phyloP scores from a whole-genome alignment of 2,113 vertebrate species.

The Hippocampus mohnikei region DNA sequence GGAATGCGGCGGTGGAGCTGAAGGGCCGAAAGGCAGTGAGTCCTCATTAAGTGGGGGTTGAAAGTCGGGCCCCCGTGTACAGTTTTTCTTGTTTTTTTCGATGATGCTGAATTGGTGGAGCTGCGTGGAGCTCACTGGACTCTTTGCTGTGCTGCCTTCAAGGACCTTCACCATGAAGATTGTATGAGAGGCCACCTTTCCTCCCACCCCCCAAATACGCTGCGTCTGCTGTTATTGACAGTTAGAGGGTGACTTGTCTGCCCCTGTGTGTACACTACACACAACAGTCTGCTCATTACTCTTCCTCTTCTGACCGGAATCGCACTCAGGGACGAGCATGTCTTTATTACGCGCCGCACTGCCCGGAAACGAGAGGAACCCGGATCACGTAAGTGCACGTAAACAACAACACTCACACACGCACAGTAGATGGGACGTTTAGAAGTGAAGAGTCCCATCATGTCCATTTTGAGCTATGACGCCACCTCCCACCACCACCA shows the following conservation, averaged over 20 bases:
- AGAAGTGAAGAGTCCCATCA: not conserved
- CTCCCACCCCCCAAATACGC: not conserved
- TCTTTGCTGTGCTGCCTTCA: constrained; percentile 53
- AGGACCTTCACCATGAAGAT: constrained; percentile 50
- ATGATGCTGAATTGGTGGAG: constrained; percentile 8
- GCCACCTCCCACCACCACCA: not conserved
- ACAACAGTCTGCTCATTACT: constrained; percentile 6
- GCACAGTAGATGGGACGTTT: not conserved
- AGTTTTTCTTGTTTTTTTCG: not conserved
- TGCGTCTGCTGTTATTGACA: constrained; percentile 26
- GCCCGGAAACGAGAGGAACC: constrained; percentile 70
- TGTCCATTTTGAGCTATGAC: not conserved
- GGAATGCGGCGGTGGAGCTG: constrained; percentile 41
- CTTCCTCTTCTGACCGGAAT: constrained; percentile 25
- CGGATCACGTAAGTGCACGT: constrained; percentile 71
- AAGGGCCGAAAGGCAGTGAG: not conserved
- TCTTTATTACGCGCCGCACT: constrained; percentile 74
- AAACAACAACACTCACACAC: not conserved
- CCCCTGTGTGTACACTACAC: constrained; percentile 17
- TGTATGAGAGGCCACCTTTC: constrained; percentile 30
- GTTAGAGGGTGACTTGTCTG: constrained; percentile 6
- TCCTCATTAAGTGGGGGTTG: constrained; percentile 1
- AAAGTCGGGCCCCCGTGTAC: constrained; percentile 2
- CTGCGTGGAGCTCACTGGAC: constrained; percentile 18
- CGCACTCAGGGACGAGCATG: constrained; percentile 67